Evolutionary conservation across 2,888 invertebrate species (phyloP), one percentile per base, ranked within the genome.

Genomic region (Meliscaeva auricollis): DNA sequence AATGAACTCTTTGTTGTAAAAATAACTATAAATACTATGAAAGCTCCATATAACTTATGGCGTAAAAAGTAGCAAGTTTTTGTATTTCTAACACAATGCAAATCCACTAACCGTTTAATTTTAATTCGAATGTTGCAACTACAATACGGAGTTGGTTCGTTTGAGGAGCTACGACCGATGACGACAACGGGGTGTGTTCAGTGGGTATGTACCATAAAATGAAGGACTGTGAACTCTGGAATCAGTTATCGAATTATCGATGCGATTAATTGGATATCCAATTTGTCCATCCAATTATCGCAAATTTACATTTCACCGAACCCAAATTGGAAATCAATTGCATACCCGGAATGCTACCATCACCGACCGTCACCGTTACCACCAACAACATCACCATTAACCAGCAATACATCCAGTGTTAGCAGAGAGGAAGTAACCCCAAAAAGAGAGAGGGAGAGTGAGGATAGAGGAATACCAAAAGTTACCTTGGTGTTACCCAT

Each of bases 271-370:
- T 87, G 87, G 87, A 87, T 87, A 87, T 87, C 87, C 87, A 87
- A 87, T 87, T 87, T 87, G 87, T 82, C 87, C 82, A 82, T 87
- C 87, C 82, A 87, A 87, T 87, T 87, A 87, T 87, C 82, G 82
- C 82, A 87, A 87, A 87, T 87, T 87, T 87, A 82, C 87, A 87
- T 87, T 87, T 82, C 87, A 82, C 73, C 87, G 87, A 87, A 82
- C 66, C 22, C 87, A 82, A 87, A 87, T 87, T 87, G 87, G 87
- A 87, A 87, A 87, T 87, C 87, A 87, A 87, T 87, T 87, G 82
- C 87, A 82, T 74, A 77, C 82, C 82, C 74, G 46, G 58, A 38
- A 68, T 69, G 50, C 38, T 64, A 38, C 54, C 48, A 56, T 7
- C 66, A 66, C 48, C 66, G 13, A 30, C 3, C 56, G 4, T 9